Evolutionary conservation across 2,888 invertebrate genomes (phyloP).

Genomic region (Imbricaverruca yamaguchii): DNA sequence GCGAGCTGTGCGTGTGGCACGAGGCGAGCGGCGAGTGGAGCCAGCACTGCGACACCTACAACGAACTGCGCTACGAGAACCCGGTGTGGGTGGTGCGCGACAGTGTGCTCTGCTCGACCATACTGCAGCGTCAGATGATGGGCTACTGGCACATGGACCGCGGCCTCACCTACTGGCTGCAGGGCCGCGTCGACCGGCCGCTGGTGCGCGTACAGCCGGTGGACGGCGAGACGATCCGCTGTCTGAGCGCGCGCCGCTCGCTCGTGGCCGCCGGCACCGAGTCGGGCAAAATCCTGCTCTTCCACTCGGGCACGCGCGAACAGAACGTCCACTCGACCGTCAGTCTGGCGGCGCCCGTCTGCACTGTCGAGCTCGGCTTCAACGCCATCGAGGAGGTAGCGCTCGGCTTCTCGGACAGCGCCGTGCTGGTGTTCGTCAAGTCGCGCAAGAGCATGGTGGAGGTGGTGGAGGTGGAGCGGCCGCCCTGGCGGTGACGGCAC

Average conservation of each 20-base stretch:
- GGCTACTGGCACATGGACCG: slow-evolving; percentile 63
- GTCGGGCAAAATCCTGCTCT: not conserved
- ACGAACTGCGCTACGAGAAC: slow-evolving; percentile 57
- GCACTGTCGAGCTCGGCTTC: not conserved
- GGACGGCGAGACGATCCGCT: not conserved
- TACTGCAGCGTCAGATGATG: slow-evolving; percentile 38
- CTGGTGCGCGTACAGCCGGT: slow-evolving; percentile 43
- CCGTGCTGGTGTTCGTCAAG: slow-evolving; percentile 3
- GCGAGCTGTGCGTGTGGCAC: slow-evolving; percentile 41
- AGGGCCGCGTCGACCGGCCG: slow-evolving; percentile 55
- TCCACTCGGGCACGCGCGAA: not conserved
- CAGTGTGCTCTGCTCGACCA: slow-evolving; percentile 4
- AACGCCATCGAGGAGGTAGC: not conserved
- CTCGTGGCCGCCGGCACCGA: not conserved
- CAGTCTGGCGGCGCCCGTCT: not conserved
- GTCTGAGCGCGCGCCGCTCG: not conserved
- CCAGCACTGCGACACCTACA: slow-evolving; percentile 52
- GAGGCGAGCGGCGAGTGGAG: slow-evolving; percentile 57
- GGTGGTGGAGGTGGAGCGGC: not conserved
- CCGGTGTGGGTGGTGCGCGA: slow-evolving; percentile 51
- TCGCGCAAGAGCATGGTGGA: slow-evolving; percentile 3
- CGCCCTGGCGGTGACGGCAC: not conserved
- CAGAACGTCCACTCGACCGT: not conserved
- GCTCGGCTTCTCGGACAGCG: not conserved
- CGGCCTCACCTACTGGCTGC: slow-evolving; percentile 53